Percentiles rank a stretch among this genome's conserved stretches.
phyloP scores from a whole-genome alignment of 53 echinoderm and acorn worm species.

The Luidia sarsii region DNA sequence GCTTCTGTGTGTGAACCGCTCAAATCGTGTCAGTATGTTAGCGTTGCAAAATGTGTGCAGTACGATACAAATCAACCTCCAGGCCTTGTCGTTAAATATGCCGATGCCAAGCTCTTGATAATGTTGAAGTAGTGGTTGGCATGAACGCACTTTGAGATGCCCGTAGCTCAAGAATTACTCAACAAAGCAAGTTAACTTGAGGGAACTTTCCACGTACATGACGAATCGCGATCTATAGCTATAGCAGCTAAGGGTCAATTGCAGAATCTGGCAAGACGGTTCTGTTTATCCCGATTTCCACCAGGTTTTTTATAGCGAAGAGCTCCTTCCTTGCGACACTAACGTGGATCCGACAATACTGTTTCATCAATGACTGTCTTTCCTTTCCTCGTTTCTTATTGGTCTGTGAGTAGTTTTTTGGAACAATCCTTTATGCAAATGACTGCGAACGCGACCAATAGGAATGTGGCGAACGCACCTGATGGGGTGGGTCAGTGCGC shows the following conservation, averaged over 20 bases:
- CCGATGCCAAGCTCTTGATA: constrained; percentile 7
- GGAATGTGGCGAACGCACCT: constrained; percentile 1
- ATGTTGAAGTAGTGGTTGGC: not conserved
- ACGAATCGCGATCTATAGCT: too few species aligned
- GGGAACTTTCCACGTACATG: not conserved
- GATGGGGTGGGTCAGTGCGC: constrained; percentile 56
- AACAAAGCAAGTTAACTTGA: not conserved
- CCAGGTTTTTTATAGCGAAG: constrained; percentile 32
- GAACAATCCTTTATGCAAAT: constrained; percentile 49
- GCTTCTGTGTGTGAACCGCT: constrained; percentile 16
- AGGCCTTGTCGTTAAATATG: constrained; percentile 6
- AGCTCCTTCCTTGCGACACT: not conserved
- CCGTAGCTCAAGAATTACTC: not conserved
- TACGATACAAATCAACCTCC: constrained; percentile 15
- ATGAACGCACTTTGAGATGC: constrained; percentile 9
- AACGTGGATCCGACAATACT: constrained; percentile 27
- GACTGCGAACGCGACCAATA: constrained; percentile 15
- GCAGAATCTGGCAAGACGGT: constrained; percentile 11
- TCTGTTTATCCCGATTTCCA: constrained; percentile 33
- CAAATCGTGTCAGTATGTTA: constrained; percentile 12
- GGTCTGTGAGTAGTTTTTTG: constrained; percentile 33
- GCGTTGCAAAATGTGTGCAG: constrained; percentile 14
- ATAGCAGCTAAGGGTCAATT: not conserved
- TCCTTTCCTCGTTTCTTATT: constrained; percentile 32
- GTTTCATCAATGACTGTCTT: constrained; percentile 50